phyloP scores from a whole-genome alignment of 2,888 invertebrate genomes.

The Adelognathus sp. region DNA sequence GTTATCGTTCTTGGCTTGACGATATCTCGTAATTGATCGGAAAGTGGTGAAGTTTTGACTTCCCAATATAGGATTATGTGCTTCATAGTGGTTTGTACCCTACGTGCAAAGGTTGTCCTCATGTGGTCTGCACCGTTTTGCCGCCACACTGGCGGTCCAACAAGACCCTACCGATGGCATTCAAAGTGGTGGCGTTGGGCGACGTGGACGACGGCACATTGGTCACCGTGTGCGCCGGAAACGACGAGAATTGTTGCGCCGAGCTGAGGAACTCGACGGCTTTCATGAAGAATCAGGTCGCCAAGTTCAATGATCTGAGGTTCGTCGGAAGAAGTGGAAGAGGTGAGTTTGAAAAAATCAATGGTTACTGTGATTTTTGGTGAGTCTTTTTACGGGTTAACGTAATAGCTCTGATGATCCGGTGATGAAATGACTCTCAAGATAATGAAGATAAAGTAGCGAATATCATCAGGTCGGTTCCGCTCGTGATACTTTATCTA shows the following conservation, averaged over 20 bases:
- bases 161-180: conserved; percentile 97
- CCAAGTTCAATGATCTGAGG: conserved; percentile 98
- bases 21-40: conserved; percentile 7
- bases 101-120: conserved; percentile 70
- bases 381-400: no score
- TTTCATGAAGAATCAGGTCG: conserved; percentile 98
- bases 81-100: conserved; percentile 43
- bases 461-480: no score
- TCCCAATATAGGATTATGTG: conserved; percentile 39
- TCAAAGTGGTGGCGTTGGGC: conserved; percentile 96
- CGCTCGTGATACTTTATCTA: not conserved
- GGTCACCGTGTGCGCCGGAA: conserved; percentile 96
- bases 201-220: conserved; percentile 97
- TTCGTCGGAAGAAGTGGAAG: conserved; percentile 98
- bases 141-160: conserved; percentile 98
- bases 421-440: no score
- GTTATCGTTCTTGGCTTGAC: no score
- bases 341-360: conserved; percentile 90
- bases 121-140: conserved; percentile 90
- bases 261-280: conserved; percentile 96
- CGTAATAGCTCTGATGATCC: no score
- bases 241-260: conserved; percentile 98
- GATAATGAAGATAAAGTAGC: no score
- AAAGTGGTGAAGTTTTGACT: conserved; percentile 34
- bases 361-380: no score